A percentile compares a stretch with the other conserved stretches of the same genome.
Conservation (phyloP, 2,113 vertebrate genomes). For the Chaetodon auriga region DNA sequence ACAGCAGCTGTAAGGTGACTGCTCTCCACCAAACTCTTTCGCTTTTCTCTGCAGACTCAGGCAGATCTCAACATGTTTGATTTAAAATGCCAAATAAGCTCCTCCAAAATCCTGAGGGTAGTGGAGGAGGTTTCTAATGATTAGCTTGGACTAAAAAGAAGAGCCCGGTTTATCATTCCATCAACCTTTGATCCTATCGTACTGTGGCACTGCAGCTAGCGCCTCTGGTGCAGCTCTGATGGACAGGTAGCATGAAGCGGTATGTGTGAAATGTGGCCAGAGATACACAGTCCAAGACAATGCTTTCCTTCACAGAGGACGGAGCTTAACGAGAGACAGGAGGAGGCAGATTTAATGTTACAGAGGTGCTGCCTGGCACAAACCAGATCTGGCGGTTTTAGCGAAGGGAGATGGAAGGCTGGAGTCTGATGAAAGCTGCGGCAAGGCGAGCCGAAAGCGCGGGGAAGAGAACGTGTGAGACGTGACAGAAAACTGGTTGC, state of each 20-base stretch:
- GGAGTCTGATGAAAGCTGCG: slow-evolving; percentile 12
- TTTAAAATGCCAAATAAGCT: slow-evolving; percentile 33
- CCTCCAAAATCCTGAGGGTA: slow-evolving; percentile 36
- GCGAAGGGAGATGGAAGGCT: background rate
- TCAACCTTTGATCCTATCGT: slow-evolving; percentile 9
- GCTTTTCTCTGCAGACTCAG: background rate
- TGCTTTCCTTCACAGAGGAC: background rate
- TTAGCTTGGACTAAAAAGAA: background rate
- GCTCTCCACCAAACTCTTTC: background rate
- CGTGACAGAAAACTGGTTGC: too few species aligned
- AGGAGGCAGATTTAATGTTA: background rate
- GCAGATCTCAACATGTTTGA: slow-evolving; percentile 56
- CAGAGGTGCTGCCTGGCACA: background rate
- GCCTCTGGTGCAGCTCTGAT: background rate
- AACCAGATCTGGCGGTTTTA: background rate
- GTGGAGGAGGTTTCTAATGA: slow-evolving; percentile 37
- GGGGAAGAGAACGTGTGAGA: background rate
- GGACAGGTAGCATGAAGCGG: background rate
- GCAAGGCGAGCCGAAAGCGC: background rate
- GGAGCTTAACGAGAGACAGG: background rate
- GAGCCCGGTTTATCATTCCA: background rate
- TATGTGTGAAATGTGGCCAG: slow-evolving; percentile 20
- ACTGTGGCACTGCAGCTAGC: background rate
- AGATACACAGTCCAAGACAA: background rate
- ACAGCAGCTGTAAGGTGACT: slow-evolving; percentile 17